Percentiles rank a stretch among this genome's conserved stretches.
These are phyloP conservation scores for Microctenopoma steveboyesi DNA, from an alignment of 2,797 vertebrate species.

Conservation along the genomic window DNA sequence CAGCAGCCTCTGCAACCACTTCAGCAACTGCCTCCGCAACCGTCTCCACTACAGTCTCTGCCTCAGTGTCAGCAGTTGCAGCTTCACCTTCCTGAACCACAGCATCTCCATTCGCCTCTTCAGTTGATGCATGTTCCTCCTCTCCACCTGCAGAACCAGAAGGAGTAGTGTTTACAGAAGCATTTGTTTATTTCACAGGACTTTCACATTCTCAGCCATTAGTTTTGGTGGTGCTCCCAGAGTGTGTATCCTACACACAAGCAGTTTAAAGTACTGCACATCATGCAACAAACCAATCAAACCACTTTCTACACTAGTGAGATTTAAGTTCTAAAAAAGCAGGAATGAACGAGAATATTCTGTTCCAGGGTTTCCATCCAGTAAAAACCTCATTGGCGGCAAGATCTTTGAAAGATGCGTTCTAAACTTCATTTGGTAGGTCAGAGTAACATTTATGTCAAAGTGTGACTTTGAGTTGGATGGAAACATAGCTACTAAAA, in stretches of 20 bases:
- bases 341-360: not conserved
- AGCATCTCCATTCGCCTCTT: not conserved
- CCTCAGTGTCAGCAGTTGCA: not conserved
- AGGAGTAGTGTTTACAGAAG: not conserved
- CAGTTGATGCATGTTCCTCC: constrained; percentile 27
- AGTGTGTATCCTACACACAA: not conserved
- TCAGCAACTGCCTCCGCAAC: constrained; percentile 44
- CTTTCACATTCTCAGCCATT: constrained; percentile 2
- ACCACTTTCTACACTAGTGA: not conserved
- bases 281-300: not conserved
- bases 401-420: too few relatives aligned
- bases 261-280: constrained; percentile 1
- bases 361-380: constrained; percentile 38
- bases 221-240: not conserved
- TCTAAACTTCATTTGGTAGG: too few relatives aligned
- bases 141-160: constrained; percentile 44
- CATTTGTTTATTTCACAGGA: not conserved
- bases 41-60: constrained; percentile 1
- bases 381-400: too few relatives aligned
- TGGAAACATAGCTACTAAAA: constrained; percentile 32
- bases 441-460: too few relatives aligned
- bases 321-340: not conserved
- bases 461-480: constrained; percentile 1
- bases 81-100: constrained; percentile 14
- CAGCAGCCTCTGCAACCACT: constrained; percentile 13